Evolutionary conservation across 2,113 vertebrate genomes (phyloP).

Genomic region (Mormyrus iriodes): DNA sequence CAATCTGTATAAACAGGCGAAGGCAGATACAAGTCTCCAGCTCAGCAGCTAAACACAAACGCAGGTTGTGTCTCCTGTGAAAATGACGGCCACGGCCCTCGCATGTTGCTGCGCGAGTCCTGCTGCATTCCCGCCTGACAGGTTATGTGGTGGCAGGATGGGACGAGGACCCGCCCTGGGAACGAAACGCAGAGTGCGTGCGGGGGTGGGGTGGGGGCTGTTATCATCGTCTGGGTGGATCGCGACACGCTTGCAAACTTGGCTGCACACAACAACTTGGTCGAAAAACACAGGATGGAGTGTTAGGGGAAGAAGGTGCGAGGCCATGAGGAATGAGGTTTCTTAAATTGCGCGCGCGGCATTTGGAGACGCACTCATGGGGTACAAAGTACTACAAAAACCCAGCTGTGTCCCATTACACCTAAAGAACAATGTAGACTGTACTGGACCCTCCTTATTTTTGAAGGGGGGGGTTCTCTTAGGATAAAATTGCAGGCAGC

Average conservation of each 20-base stretch:
- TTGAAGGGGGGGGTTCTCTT: slow-evolving; percentile 35
- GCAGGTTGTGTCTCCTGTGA: neutral
- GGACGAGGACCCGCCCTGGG: slow-evolving; percentile 11
- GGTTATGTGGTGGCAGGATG: slow-evolving; percentile 36
- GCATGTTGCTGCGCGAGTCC: slow-evolving; percentile 23
- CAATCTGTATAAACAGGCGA: neutral
- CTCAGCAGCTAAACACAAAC: neutral
- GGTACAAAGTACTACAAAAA: slow-evolving; percentile 31
- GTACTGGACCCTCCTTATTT: slow-evolving; percentile 42
- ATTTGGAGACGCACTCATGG: neutral
- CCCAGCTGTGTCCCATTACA: slow-evolving; percentile 63
- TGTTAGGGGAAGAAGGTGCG: neutral
- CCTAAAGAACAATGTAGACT: slow-evolving; percentile 58
- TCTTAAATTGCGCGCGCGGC: neutral
- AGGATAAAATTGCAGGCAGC: slow-evolving; percentile 59
- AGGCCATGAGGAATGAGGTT: neutral
- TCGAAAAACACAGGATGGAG: neutral
- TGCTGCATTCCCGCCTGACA: slow-evolving; percentile 34
- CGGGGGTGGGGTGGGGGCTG: no score
- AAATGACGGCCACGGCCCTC: neutral
- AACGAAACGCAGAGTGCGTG: neutral
- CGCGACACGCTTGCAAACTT: neutral
- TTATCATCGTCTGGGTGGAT: neutral
- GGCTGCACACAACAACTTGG: neutral
- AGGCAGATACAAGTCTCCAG: neutral